Evolutionary conservation across 2,113 vertebrate species (phyloP), one percentile per base, ranked within the genome.

Genomic region (Caretta caretta): DNA sequence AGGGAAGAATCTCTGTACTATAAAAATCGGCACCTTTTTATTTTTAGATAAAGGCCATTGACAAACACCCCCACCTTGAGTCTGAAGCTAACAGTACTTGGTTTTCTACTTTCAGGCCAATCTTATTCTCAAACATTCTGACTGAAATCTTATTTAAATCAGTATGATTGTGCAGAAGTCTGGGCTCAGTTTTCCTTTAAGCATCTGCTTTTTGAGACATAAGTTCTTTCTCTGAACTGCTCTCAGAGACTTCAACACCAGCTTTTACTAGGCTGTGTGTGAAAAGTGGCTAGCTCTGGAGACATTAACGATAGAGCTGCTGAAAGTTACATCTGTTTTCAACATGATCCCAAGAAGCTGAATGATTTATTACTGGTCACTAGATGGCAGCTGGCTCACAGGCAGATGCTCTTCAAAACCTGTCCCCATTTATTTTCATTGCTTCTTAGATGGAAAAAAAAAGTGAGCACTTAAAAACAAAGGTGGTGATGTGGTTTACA

Each of bases 371-470:
- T 88, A 54, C 3, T 17, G 94, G 94, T 95, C 96, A 96, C 96
- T 96, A 95, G 94, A 93, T 95, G 94, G 96, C 96, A 96, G 94
- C 92, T 94, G 92, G 96, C 83, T 94, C 94, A 84, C 19, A 94
- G 88, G 87, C 79, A 96, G 94, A 19, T 56, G 22, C 1, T 10
- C 83, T 88, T 95, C 90, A 82, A 51, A 94, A 75, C 90, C 90
- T 72, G 24, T 51, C 88, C 82, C 75, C 29, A n/a, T 0, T 27
- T 1, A 2, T 6, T 46, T 83, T 46, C 38, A 19, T 24, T 1
- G 35, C 57, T 76, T 38, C 85, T 48, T 49, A 3, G 82, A 69
- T 3, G 50, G 0, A 69, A 48, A 65, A 57, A 57, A 14, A 4
- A 90, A 83, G 16, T 5, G 69, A 4, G 42, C 42, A 25, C 42